A percentile compares a stretch with the other conserved stretches of the same genome.
phyloP scores from a whole-genome alignment of 1,140 invertebrate genomes.

The Cydia strobilella region DNA sequence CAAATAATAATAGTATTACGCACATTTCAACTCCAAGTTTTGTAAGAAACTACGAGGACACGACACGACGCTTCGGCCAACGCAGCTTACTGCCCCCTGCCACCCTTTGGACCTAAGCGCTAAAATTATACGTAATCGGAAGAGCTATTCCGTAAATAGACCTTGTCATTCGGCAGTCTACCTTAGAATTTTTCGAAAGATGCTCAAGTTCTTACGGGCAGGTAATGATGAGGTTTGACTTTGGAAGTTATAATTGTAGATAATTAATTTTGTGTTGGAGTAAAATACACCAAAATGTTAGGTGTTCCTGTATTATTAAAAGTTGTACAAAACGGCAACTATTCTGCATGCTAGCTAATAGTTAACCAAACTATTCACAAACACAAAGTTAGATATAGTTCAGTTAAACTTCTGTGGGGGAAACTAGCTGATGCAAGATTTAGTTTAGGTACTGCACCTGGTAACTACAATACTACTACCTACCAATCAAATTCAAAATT shows the following conservation, averaged over 20 bases:
- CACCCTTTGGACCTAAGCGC: slow-evolving; percentile 35
- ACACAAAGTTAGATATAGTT: slow-evolving; percentile 43
- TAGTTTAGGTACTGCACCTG: not conserved
- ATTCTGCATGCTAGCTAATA: not conserved
- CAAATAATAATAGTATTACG: no score
- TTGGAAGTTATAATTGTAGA: not conserved
- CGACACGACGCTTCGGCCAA: slow-evolving; percentile 61
- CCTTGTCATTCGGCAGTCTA: slow-evolving; percentile 18
- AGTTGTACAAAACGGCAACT: not conserved
- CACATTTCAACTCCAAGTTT: not conserved
- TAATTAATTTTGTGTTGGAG: not conserved
- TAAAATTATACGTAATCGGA: slow-evolving; percentile 38
- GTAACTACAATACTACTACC: not conserved
- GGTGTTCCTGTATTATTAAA: not conserved
- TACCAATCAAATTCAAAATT: not conserved
- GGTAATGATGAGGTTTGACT: not conserved
- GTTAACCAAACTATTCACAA: slow-evolving; percentile 7
- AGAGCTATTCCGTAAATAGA: slow-evolving; percentile 40
- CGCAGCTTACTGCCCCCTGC: slow-evolving; percentile 52
- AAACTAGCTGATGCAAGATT: slow-evolving; percentile 37
- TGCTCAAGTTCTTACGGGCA: not conserved
- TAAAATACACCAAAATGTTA: not conserved
- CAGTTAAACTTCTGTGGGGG: slow-evolving; percentile 46
- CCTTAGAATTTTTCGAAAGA: slow-evolving; percentile 5
- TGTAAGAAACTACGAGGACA: slow-evolving; percentile 45